Conservation (phyloP, 35 echinoderm and acorn worm species). For the Apostichopus californicus region DNA sequence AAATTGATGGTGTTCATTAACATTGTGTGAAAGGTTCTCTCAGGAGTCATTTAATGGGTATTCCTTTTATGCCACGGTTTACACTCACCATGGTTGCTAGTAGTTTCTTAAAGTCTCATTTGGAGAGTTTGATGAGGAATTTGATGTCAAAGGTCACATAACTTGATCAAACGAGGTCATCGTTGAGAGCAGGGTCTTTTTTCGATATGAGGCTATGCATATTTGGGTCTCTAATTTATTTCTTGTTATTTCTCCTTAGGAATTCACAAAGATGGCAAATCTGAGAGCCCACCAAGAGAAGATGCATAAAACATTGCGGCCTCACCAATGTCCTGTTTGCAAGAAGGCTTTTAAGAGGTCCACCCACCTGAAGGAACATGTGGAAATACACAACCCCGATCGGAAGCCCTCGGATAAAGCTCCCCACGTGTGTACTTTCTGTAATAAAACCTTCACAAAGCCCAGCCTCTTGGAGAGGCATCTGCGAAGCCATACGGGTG, state of each 20-base stretch:
- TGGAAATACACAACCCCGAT: conserved; percentile 76
- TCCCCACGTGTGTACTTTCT: conserved; percentile 57
- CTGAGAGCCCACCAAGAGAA: conserved; percentile 81
- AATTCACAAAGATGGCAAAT: conserved; percentile 84
- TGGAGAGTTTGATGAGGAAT: too few relatives aligned
- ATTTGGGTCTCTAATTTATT: too few relatives aligned
- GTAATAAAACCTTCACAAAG: conserved; percentile 83
- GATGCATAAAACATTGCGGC: conserved; percentile 72
- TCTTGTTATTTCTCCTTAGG: conserved; percentile 6
- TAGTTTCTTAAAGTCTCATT: too few relatives aligned
- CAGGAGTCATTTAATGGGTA: too few relatives aligned
- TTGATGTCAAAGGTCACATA: too few relatives aligned
- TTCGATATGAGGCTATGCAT: not conserved
- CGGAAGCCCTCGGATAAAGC: conserved; percentile 9
- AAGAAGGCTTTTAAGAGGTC: conserved; percentile 93
- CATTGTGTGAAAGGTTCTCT: too few relatives aligned
- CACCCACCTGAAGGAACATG: conserved; percentile 94
- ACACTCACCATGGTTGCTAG: too few relatives aligned
- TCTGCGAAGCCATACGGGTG: conserved; percentile 89
- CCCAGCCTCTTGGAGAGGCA: conserved; percentile 91
- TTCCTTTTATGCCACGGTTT: too few relatives aligned
- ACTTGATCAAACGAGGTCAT: too few relatives aligned
- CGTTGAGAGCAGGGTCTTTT: too few relatives aligned
- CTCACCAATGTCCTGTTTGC: conserved; percentile 76
- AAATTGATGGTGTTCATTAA: too few relatives aligned